Percentiles rank a stretch among this genome's conserved stretches.
phyloP scores from a whole-genome alignment of 2,113 vertebrate species.

The Junco hyemalis region DNA sequence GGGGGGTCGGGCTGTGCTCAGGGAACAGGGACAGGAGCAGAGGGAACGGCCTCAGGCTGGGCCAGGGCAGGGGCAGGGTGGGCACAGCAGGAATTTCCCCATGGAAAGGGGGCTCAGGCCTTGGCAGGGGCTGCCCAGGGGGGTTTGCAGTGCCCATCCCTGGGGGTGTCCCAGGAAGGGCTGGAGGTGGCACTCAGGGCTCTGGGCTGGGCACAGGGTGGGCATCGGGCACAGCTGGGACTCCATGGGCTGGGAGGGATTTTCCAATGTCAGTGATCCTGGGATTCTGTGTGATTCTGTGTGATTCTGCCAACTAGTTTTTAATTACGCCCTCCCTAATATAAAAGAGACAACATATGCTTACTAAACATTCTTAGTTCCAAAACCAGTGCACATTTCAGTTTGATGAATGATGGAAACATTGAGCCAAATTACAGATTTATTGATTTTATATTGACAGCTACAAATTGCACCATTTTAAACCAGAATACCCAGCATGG shows the following conservation, averaged over 20 bases:
- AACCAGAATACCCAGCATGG: background rate
- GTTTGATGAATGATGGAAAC: background rate
- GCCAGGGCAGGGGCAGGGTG: background rate
- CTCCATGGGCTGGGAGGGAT: rapidly evolving
- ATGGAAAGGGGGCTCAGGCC: background rate
- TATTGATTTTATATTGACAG: background rate
- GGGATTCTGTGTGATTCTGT: background rate
- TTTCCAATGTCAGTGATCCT: rapidly evolving
- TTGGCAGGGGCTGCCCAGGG: background rate
- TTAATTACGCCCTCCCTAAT: background rate
- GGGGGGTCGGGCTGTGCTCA: background rate
- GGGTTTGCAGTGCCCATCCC: background rate
- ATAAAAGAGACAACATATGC: background rate
- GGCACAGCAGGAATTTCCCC: background rate
- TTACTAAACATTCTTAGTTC: background rate
- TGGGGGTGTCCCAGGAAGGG: background rate
- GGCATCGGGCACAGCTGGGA: background rate
- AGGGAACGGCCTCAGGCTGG: background rate
- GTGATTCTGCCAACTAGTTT: background rate
- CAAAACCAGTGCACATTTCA: background rate
- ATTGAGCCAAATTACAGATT: background rate
- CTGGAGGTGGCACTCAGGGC: background rate
- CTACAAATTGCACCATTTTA: background rate
- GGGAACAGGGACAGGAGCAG: background rate
- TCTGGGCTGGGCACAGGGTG: background rate